These are phyloP conservation scores for Paramacrobiotus metropolitanus DNA, from an alignment of 1,140 invertebrate species.

Conservation along the genomic window DNA sequence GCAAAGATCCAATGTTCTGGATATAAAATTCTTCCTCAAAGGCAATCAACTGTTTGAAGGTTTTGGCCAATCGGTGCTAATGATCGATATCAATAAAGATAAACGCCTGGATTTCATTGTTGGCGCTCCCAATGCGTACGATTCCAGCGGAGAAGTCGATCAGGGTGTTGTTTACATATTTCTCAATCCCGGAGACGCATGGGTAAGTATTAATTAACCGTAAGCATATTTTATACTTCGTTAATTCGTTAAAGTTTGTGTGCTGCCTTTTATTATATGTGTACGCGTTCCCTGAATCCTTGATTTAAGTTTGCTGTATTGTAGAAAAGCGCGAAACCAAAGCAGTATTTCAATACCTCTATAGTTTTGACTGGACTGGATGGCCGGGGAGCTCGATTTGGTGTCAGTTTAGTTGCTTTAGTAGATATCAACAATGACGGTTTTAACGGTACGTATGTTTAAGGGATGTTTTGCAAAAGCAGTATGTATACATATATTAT, in stretches of 20 bases:
- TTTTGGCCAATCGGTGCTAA: neutral
- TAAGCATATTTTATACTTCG: too few relatives aligned
- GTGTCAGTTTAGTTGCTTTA: neutral
- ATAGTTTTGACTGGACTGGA: neutral
- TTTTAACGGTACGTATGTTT: neutral
- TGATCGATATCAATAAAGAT: neutral
- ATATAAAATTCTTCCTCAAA: neutral
- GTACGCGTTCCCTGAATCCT: too few relatives aligned
- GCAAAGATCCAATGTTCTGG: neutral
- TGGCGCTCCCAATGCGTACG: neutral
- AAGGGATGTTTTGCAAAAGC: too few relatives aligned
- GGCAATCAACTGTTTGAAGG: neutral
- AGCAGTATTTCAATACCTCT: too few relatives aligned
- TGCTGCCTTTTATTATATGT: too few relatives aligned
- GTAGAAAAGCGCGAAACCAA: too few relatives aligned
- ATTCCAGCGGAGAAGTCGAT: neutral
- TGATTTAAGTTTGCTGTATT: too few relatives aligned
- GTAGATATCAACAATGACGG: neutral
- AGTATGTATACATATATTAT: too few relatives aligned
- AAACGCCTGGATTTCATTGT: neutral
- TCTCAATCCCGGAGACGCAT: neutral
- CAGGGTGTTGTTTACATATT: neutral
- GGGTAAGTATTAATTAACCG: too few relatives aligned
- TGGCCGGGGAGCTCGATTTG: neutral
- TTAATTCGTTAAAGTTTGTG: too few relatives aligned